These are phyloP conservation scores for Enteromius paludinosus DNA, from an alignment of 2,797 vertebrate species.

Conservation along the genomic window DNA sequence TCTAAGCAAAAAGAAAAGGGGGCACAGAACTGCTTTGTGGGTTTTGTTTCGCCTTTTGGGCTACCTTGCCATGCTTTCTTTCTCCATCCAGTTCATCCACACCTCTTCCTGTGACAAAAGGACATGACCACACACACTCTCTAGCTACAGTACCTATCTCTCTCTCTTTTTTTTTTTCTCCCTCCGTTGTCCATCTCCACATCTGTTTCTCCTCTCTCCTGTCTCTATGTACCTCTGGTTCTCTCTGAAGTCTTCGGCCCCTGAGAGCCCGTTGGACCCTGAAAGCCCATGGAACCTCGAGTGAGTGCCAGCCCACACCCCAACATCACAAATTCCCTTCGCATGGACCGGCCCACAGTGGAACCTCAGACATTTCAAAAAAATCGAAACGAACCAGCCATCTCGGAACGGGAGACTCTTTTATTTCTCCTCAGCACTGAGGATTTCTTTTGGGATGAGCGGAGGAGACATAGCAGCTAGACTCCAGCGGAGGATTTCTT, in stretches of 20 bases:
- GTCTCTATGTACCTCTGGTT: constrained; percentile 78
- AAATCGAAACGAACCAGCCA: constrained; percentile 44
- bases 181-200: constrained; percentile 77
- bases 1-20: constrained; percentile 67
- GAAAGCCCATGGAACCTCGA: constrained; percentile 83
- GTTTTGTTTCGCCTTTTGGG: constrained; percentile 61
- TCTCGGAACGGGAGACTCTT: constrained; percentile 64
- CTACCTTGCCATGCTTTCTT: constrained; percentile 65
- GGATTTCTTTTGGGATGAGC: constrained; percentile 68
- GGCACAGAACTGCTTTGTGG: constrained; percentile 65
- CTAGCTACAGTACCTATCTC: constrained; percentile 60
- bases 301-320: constrained; percentile 75
- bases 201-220: constrained; percentile 82
- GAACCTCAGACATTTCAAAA: constrained; percentile 65
- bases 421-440: constrained; percentile 66
- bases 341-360: constrained; percentile 71
- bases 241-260: constrained; percentile 82
- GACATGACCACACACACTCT: constrained; percentile 63
- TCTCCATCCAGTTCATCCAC: constrained; percentile 68
- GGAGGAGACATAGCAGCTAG: neutral
- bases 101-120: constrained; percentile 69
- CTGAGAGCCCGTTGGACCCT: constrained; percentile 82
- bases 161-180: constrained; percentile 63
- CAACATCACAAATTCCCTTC: constrained; percentile 65
- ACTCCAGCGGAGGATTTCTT: neutral